phyloP scores from a whole-genome alignment of 2,797 vertebrate genomes.

The Urophycis tenuis region DNA sequence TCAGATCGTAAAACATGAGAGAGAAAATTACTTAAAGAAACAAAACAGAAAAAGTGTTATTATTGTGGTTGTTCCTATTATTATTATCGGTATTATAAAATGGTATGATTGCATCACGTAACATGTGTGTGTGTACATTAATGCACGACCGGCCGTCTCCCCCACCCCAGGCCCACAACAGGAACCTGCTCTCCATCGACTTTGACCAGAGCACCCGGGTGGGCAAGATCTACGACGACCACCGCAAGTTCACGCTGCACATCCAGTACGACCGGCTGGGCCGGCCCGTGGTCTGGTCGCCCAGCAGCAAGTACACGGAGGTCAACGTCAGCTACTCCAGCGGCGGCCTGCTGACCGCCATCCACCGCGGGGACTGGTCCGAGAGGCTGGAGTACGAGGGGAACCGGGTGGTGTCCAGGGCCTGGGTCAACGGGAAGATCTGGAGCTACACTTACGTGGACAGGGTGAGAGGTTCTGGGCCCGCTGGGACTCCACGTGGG shows the following conservation, averaged over 20 bases:
- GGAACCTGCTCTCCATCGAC: constrained; percentile 96
- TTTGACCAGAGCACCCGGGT: constrained; percentile 89
- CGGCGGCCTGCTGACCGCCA: constrained; percentile 82
- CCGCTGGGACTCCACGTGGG: neutral
- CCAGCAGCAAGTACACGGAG: constrained; percentile 93
- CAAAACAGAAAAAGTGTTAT: too few relatives aligned
- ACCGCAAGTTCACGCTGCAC: constrained; percentile 96
- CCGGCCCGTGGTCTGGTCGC: constrained; percentile 88
- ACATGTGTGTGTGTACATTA: too few relatives aligned
- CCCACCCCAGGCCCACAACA: constrained; percentile 84
- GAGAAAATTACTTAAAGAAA: too few relatives aligned
- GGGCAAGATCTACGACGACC: constrained; percentile 97
- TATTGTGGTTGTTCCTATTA: too few relatives aligned
- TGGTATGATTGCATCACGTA: too few relatives aligned
- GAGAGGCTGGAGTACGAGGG: constrained; percentile 94
- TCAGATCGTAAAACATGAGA: too few relatives aligned
- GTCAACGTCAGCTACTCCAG: constrained; percentile 91
- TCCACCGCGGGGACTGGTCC: constrained; percentile 94
- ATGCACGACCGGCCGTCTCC: neutral
- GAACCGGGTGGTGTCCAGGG: constrained; percentile 86
- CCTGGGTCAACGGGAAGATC: constrained; percentile 97
- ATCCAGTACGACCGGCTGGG: constrained; percentile 90
- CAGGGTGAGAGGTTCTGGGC: constrained; percentile 73
- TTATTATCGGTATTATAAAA: too few relatives aligned
- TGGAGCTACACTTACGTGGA: constrained; percentile 98